Evolutionary conservation across 2,113 vertebrate genomes (phyloP).

Genomic region (Chaetorhynchus papuensis): DNA sequence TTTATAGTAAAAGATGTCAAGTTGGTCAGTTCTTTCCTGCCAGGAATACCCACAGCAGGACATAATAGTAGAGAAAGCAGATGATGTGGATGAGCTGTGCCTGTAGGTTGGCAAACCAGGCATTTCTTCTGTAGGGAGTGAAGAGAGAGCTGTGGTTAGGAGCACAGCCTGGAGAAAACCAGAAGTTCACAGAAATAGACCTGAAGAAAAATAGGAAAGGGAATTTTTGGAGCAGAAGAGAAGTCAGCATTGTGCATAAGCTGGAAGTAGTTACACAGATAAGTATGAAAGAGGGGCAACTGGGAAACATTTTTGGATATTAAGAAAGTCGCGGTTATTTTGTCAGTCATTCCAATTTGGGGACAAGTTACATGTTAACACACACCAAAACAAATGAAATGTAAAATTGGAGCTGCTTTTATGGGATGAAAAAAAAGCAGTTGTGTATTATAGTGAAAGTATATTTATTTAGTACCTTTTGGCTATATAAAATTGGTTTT

Average conservation of each 20-base stretch:
- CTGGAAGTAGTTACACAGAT: not conserved
- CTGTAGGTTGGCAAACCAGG: not conserved
- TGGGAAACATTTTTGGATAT: not conserved
- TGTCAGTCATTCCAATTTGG: not conserved
- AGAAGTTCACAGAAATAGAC: not conserved
- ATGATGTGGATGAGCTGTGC: not conserved
- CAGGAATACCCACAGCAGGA: not conserved
- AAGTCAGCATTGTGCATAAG: not conserved
- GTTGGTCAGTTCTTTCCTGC: not conserved
- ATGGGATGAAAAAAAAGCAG: not conserved
- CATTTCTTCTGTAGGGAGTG: not conserved
- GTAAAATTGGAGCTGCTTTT: not conserved
- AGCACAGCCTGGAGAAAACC: not conserved
- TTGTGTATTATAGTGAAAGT: not conserved
- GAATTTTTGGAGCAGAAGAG: not conserved
- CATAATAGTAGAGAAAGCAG: not conserved
- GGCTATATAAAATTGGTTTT: constrained; percentile 66
- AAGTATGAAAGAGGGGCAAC: not conserved
- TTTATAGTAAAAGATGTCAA: constrained; percentile 17
- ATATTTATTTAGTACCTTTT: constrained; percentile 53
- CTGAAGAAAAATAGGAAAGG: not conserved
- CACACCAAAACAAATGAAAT: not conserved
- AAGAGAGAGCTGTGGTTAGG: not conserved
- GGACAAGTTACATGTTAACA: not conserved
- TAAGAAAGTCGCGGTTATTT: not conserved